Conservation (phyloP, 1,140 invertebrate species). For the Cotesia chilonis region DNA sequence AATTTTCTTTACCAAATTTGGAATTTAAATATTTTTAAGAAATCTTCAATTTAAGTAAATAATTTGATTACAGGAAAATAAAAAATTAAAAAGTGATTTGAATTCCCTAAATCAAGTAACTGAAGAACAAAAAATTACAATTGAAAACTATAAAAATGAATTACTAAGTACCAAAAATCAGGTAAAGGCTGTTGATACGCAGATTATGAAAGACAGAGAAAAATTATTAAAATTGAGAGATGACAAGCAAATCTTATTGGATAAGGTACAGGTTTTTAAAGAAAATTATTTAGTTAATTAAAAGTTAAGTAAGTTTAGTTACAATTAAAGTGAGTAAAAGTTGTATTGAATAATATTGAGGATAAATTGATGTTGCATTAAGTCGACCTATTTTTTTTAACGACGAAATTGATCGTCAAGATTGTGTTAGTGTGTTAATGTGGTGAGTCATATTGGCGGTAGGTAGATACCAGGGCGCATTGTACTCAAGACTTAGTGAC, state of each 20-base stretch:
- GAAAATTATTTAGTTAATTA: neutral
- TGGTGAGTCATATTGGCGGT: constrained; percentile 38
- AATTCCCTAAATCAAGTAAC: constrained; percentile 53
- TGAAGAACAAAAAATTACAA: constrained; percentile 52
- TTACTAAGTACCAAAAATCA: constrained; percentile 49
- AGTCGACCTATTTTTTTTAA: constrained; percentile 23
- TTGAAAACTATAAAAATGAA: constrained; percentile 60
- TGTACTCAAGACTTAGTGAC: constrained; percentile 9
- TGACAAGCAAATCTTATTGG: constrained; percentile 58
- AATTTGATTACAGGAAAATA: constrained; percentile 61
- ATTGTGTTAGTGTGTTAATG: neutral
- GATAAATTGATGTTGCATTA: neutral
- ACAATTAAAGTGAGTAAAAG: too few relatives aligned
- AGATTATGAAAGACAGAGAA: constrained; percentile 57
- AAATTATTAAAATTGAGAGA: constrained; percentile 60
- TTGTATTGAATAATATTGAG: neutral
- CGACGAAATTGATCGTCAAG: constrained; percentile 23
- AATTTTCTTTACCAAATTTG: too few relatives aligned
- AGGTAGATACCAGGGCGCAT: constrained; percentile 33
- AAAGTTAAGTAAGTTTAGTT: too few relatives aligned
- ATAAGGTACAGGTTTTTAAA: constrained; percentile 54
- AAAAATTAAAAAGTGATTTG: constrained; percentile 59
- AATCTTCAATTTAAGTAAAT: neutral
- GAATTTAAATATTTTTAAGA: too few relatives aligned
- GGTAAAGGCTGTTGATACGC: constrained; percentile 49